Conservation (phyloP, 2,888 invertebrate genomes). For the Liodrosophila aerea region DNA sequence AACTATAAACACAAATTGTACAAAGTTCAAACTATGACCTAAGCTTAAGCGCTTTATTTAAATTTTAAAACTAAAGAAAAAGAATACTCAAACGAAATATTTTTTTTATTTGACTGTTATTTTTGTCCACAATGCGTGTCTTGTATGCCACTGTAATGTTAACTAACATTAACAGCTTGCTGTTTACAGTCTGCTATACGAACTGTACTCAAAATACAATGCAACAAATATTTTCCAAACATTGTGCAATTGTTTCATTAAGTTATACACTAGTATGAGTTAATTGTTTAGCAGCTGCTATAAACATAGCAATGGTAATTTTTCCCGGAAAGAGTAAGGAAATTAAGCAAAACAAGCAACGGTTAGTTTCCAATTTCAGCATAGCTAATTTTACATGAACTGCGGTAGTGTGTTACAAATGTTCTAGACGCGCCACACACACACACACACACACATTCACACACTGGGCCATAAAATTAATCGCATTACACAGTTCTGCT, state of each 20-base stretch:
- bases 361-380: slow-evolving; percentile 13
- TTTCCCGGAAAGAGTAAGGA: too few species aligned
- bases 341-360: not conserved
- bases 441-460: slow-evolving; percentile 20
- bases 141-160: slow-evolving; percentile 25
- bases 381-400: slow-evolving; percentile 9
- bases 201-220: slow-evolving; percentile 48
- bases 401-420: slow-evolving; percentile 36
- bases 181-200: slow-evolving; percentile 16
- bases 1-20: slow-evolving; percentile 57
- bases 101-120: slow-evolving; percentile 68
- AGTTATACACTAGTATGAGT: too few species aligned
- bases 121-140: slow-evolving; percentile 40
- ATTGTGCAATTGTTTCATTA: not conserved
- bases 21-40: slow-evolving; percentile 68
- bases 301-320: too few species aligned
- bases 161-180: slow-evolving; percentile 32
- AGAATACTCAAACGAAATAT: slow-evolving; percentile 61
- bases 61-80: slow-evolving; percentile 29
- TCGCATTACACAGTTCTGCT: slow-evolving; percentile 34
- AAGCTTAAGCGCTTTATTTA: slow-evolving; percentile 64
- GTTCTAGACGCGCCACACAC: slow-evolving; percentile 32
- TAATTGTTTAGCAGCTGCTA: too few species aligned
- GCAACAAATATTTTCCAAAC: slow-evolving; percentile 49
- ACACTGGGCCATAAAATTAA: slow-evolving; percentile 31